Percentiles rank a stretch among this genome's conserved stretches.
These are phyloP conservation scores for Heteromurus nitidus DNA, from an alignment of 2,888 invertebrate species.

Conservation along the genomic window DNA sequence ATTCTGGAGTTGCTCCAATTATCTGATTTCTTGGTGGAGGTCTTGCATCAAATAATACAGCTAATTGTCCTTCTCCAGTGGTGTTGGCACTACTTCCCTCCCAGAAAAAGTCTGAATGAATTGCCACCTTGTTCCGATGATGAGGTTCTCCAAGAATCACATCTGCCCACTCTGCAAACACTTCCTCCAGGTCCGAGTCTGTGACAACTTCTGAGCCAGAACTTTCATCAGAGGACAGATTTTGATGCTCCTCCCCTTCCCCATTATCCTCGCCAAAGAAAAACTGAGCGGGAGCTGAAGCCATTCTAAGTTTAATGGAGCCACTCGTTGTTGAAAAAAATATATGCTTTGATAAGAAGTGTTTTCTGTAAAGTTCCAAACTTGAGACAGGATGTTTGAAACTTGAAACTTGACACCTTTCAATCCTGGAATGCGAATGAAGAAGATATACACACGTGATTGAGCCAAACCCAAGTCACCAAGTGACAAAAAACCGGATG, in stretches of 20 bases:
- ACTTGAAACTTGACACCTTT: too few species aligned
- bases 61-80: background rate
- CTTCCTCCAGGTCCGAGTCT: background rate
- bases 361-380: too few species aligned
- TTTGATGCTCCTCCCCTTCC: background rate
- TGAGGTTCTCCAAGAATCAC: background rate
- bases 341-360: too few species aligned
- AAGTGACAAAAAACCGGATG: too few species aligned
- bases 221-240: background rate
- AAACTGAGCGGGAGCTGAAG: too few species aligned
- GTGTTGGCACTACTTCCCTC: background rate
- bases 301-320: too few species aligned
- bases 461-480: too few species aligned
- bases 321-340: too few species aligned
- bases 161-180: background rate
- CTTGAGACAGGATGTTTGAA: too few species aligned
- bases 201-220: background rate
- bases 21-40: conserved; percentile 12
- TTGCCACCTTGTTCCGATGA: background rate
- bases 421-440: too few species aligned
- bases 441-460: too few species aligned
- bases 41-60: background rate
- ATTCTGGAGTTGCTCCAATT: conserved; percentile 18
- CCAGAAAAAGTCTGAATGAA: background rate
- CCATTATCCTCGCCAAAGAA: background rate